Percentiles rank a stretch among this genome's conserved stretches.
Evolutionary conservation across 23 tunicate species (phyloP).

Genomic region (Phallusia fumigata): DNA sequence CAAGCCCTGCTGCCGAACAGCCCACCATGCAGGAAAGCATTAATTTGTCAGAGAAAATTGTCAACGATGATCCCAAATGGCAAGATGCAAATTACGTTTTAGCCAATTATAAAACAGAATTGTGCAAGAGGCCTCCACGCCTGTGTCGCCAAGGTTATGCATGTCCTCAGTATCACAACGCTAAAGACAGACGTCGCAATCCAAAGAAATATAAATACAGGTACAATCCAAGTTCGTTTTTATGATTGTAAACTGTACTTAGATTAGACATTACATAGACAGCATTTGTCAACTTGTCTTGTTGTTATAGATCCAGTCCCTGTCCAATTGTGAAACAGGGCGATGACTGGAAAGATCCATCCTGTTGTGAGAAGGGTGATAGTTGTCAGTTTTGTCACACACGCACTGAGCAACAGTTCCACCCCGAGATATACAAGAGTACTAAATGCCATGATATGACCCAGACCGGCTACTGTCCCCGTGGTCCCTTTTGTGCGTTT

Average conservation of each 20-base stretch:
- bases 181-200: slow-evolving; percentile 97
- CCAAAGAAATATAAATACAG: slow-evolving; percentile 98
- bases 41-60: slow-evolving; percentile 84
- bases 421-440: slow-evolving; percentile 98
- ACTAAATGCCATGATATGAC: slow-evolving; percentile 99
- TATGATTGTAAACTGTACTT: too few species aligned
- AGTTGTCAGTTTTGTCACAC: slow-evolving; percentile 97
- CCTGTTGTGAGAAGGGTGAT: slow-evolving; percentile 98
- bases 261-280: too few species aligned
- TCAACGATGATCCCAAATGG: slow-evolving; percentile 98
- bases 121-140: slow-evolving; percentile 95
- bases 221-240: too few species aligned
- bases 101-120: slow-evolving; percentile 93
- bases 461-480: slow-evolving; percentile 97
- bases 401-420: slow-evolving; percentile 98
- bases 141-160: slow-evolving; percentile 96
- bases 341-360: slow-evolving; percentile 99
- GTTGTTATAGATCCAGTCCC: slow-evolving; percentile 76
- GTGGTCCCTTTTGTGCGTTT: slow-evolving; percentile 99
- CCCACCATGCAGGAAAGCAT: slow-evolving; percentile 31
- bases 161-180: slow-evolving; percentile 96
- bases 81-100: slow-evolving; percentile 92
- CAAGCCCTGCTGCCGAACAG: slow-evolving; percentile 13
- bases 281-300: background rate
- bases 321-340: slow-evolving; percentile 99